Conservation (phyloP, 2,113 vertebrate species). For the Gymnarchus niloticus region DNA sequence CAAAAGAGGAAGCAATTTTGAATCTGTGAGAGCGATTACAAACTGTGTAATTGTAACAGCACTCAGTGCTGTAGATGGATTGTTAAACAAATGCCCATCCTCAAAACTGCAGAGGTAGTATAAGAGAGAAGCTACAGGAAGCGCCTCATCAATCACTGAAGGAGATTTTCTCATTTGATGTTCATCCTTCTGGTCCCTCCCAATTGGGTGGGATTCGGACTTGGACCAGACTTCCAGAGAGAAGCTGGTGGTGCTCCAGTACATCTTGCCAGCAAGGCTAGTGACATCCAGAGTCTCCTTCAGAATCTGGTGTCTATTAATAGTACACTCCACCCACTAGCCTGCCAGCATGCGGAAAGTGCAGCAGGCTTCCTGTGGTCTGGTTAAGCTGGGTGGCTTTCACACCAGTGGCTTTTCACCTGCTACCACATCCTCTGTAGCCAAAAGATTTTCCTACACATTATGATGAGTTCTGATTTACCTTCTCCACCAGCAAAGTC, state of each 20-base stretch:
- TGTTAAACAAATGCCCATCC: neutral
- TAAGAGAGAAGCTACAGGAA: neutral
- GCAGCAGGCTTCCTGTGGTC: slow-evolving; percentile 3
- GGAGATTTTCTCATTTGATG: neutral
- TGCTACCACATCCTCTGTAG: neutral
- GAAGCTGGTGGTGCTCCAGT: neutral
- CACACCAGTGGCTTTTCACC: neutral
- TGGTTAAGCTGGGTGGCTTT: neutral
- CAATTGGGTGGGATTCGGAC: neutral
- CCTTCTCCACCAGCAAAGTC: neutral
- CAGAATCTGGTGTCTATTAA: slow-evolving; percentile 16
- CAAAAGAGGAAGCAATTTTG: neutral
- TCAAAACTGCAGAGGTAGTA: neutral
- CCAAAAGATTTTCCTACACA: neutral
- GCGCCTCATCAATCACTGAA: neutral
- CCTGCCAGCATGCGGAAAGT: neutral
- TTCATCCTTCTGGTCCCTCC: neutral
- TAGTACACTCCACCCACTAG: slow-evolving; percentile 8
- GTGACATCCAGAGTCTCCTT: slow-evolving; percentile 5
- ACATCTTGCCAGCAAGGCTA: neutral
- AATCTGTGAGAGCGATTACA: neutral
- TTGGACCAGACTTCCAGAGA: neutral
- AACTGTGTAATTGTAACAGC: neutral
- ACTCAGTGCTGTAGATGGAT: neutral
- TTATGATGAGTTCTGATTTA: slow-evolving; percentile 9